Base-by-base conservation (phyloP, 2,113 vertebrate genomes). In the Excalfactoria chinensis region DNA sequence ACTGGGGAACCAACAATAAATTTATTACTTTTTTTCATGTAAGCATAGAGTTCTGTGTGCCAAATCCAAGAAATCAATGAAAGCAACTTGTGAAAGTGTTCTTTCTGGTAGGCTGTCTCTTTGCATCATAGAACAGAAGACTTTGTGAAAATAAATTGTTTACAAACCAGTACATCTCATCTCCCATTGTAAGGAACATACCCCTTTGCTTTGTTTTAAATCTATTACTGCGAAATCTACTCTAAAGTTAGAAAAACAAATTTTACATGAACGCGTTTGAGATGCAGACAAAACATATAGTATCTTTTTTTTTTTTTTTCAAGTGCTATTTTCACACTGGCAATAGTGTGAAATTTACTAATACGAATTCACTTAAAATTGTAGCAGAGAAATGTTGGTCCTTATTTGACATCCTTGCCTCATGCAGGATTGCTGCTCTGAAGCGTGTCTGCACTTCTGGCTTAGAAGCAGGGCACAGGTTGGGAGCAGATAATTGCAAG, bases 401-500 rank as follows among this genome's bases (percentile, higher is more conserved):
- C 9, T 25, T 53, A 21, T 41, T 72, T 60, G 40, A 92, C 63
- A 34, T 85, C 41, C 30, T 84, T 80, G 9, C n/a, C 64, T 76
- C 67, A 51, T 48, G 37, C 12, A 35, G 35, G 6, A 5, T 37
- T 84, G 25, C 25, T 53, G 35, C 88, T 86, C 23, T 40, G n/a
- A 78, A 90, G 23, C 22, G 13, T 19, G 21, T 7, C 32, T 72
- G 43, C 11, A 7, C 20, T 68, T 56, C 25, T 62, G 74, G 7
- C 44, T 66, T 3, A 2, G 63, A 69, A 79, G 41, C 0, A 0
- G 32, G 34, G 9, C 35, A 82, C 34, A n/a, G 41, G 3, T 19
- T 75, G 26, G 49, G 55, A 67, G n/a, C 26, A 76, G 73, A 23
- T 62, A 30, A 3, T 40, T 44, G 11, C 6, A 28, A 59, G 4